A percentile compares a stretch with the other conserved stretches of the same genome.
Evolutionary conservation across 2,888 invertebrate species (phyloP).

Genomic region (Hirtodrosophila histrioides): DNA sequence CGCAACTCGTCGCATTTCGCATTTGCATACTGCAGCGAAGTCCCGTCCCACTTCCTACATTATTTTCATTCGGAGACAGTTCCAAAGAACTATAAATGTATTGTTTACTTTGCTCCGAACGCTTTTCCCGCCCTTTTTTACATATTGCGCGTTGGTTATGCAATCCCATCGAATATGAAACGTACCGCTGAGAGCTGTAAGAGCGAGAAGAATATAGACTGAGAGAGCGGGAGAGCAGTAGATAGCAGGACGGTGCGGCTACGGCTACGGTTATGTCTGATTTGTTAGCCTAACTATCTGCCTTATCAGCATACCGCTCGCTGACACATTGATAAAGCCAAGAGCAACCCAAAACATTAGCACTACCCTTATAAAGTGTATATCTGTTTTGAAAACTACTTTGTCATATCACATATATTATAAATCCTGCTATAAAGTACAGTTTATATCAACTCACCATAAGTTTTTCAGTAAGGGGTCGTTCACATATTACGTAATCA

Average conservation of each 20-base stretch:
- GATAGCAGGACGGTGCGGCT: constrained; percentile 10
- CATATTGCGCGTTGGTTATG: constrained; percentile 59
- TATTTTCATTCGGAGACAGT: constrained; percentile 22
- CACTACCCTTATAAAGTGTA: constrained; percentile 26
- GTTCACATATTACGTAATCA: no score
- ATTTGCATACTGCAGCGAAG: constrained; percentile 71
- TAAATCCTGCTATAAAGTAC: no score
- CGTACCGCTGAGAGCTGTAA: background rate
- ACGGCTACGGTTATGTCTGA: constrained; percentile 43
- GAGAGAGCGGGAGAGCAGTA: constrained; percentile 6
- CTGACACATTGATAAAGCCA: constrained; percentile 73
- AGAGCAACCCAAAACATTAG: constrained; percentile 42
- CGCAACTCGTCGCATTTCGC: constrained; percentile 55
- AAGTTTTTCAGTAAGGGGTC: no score
- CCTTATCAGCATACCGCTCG: constrained; percentile 63
- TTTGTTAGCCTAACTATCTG: constrained; percentile 70
- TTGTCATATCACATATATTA: background rate
- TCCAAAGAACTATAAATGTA: constrained; percentile 63
- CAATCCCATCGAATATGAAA: constrained; percentile 55
- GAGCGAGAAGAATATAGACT: constrained; percentile 1
- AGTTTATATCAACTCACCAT: no score
- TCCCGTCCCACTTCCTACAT: background rate
- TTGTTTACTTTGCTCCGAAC: constrained; percentile 59
- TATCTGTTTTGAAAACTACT: background rate
- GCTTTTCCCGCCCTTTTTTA: constrained; percentile 72